Evolutionary conservation across 1,140 invertebrate species (phyloP).

Genomic region (Drosophila jambulina): DNA sequence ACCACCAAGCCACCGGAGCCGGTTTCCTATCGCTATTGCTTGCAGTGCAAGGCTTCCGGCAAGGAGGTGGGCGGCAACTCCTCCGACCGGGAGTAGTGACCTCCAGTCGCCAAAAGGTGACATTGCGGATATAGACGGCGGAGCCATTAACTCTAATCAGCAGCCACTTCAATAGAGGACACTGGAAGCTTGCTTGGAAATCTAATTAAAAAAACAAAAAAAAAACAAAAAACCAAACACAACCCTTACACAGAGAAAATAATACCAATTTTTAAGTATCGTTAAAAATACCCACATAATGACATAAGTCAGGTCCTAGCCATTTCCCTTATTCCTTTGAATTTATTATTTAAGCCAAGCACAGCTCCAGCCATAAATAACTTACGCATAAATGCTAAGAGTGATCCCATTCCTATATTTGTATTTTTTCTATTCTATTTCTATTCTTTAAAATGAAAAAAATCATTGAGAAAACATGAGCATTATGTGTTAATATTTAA

Average conservation of each 20-base stretch:
- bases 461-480: background rate
- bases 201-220: conserved; percentile 6
- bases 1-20: conserved; percentile 67
- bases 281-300: background rate
- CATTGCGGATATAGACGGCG: conserved; percentile 2
- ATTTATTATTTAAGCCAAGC: background rate
- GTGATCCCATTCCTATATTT: conserved; percentile 1
- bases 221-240: background rate
- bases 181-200: conserved; percentile 29
- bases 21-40: conserved; percentile 68
- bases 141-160: conserved; percentile 34
- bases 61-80: conserved; percentile 35
- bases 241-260: conserved; percentile 1
- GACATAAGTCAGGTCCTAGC: background rate
- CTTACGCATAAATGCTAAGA: conserved; percentile 1
- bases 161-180: conserved; percentile 36
- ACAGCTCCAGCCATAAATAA: background rate
- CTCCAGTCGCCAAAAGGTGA: conserved; percentile 14
- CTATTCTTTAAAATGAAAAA: too few species aligned
- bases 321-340: background rate
- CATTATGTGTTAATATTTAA: background rate
- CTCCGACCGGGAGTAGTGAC: conserved; percentile 38
- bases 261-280: background rate
- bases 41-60: conserved; percentile 61
- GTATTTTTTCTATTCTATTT: background rate